A percentile compares a stretch with the other conserved stretches of the same genome.
Conservation (phyloP, 2,797 vertebrate species). For the Hozukius guyotensis region DNA sequence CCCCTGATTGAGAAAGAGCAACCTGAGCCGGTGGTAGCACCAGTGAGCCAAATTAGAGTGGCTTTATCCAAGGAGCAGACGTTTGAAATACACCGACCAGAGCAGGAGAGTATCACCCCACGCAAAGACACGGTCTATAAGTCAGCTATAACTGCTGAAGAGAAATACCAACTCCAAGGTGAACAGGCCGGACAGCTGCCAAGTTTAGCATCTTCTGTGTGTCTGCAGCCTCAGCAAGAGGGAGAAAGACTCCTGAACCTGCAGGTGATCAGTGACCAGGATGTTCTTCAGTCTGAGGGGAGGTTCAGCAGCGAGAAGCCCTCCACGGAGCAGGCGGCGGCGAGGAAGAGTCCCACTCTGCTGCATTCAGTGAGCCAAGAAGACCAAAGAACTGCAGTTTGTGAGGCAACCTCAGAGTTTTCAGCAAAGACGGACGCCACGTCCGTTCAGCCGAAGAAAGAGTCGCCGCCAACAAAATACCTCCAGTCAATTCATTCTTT, state of each 20-base stretch:
- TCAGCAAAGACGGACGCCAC: constrained; percentile 26
- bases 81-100: constrained; percentile 55
- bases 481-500: constrained; percentile 71
- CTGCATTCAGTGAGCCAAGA: constrained; percentile 71
- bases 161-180: constrained; percentile 73
- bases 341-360: constrained; percentile 66
- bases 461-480: constrained; percentile 61
- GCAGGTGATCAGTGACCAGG: constrained; percentile 78
- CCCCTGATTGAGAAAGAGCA: constrained; percentile 57
- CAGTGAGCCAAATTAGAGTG: constrained; percentile 69
- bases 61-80: constrained; percentile 71
- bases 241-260: constrained; percentile 67
- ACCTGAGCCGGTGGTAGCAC: constrained; percentile 48
- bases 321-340: constrained; percentile 47
- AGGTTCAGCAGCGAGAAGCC: constrained; percentile 71
- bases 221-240: constrained; percentile 68
- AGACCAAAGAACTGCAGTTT: constrained; percentile 72
- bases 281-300: constrained; percentile 75
- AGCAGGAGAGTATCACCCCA: constrained; percentile 60
- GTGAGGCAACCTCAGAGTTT: constrained; percentile 70
- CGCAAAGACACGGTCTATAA: constrained; percentile 70
- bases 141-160: constrained; percentile 75
- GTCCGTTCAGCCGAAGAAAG: constrained; percentile 62
- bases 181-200: constrained; percentile 63
- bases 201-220: constrained; percentile 47